Percentiles rank a stretch among this genome's conserved stretches.
phyloP scores from a whole-genome alignment of 2,113 vertebrate species.

The Myodes glareolus region DNA sequence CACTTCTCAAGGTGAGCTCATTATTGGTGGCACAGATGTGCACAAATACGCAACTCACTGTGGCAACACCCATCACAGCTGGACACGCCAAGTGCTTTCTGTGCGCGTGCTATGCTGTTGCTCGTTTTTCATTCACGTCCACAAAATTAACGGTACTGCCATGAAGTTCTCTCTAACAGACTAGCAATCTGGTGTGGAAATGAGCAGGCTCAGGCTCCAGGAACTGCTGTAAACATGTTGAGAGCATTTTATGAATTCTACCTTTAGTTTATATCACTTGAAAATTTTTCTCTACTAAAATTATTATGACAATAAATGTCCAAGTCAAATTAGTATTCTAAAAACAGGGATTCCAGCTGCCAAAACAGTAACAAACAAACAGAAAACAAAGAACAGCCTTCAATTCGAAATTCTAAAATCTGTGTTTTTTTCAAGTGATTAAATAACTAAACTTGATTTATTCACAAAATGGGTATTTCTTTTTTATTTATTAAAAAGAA shows the following conservation, averaged over 20 bases:
- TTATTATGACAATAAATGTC: conserved; percentile 15
- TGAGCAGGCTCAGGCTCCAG: neutral
- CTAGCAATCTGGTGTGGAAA: conserved; percentile 9
- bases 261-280: conserved; percentile 1
- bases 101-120: conserved; percentile 3
- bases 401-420: conserved; percentile 46
- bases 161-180: conserved; percentile 29
- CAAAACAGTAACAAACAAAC: neutral
- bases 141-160: conserved; percentile 46
- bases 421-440: conserved; percentile 48
- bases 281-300: conserved; percentile 26
- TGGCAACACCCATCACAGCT: neutral
- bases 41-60: neutral
- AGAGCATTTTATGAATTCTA: conserved; percentile 22
- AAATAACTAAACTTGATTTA: conserved; percentile 48
- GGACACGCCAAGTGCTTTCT: conserved; percentile 55
- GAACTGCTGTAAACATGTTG: conserved; percentile 1
- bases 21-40: conserved; percentile 55
- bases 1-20: conserved; percentile 64
- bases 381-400: neutral
- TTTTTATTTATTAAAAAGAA: conserved; percentile 46
- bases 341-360: neutral
- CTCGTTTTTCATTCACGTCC: neutral
- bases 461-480: conserved; percentile 5
- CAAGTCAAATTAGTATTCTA: conserved; percentile 31